A percentile compares a stretch with the other conserved stretches of the same genome.
Evolutionary conservation across 2,113 vertebrate species (phyloP).

Genomic region (Mus pahari): DNA sequence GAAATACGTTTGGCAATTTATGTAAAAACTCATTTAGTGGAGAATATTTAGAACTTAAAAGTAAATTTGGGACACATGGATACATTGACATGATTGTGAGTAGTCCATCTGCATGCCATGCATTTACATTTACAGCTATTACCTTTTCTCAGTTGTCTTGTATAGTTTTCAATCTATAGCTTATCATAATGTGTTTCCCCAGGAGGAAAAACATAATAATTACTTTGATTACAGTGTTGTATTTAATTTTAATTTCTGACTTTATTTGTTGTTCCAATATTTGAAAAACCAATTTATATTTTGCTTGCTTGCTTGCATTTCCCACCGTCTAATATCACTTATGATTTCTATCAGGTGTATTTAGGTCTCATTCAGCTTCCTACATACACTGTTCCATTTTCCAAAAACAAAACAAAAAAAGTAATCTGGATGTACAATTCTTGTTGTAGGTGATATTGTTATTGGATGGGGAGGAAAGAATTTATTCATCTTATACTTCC

Average conservation of each 20-base stretch:
- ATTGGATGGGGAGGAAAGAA: neutral
- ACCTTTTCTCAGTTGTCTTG: neutral
- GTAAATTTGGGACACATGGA: neutral
- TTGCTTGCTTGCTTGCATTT: neutral
- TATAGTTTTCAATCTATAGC: neutral
- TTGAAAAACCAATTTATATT: neutral
- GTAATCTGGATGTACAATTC: neutral
- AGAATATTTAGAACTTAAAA: neutral
- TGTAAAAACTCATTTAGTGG: neutral
- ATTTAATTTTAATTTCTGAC: slow-evolving; percentile 28
- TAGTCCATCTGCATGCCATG: neutral
- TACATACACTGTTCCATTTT: neutral
- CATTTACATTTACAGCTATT: neutral
- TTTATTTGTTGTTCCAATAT: neutral
- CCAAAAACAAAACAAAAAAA: neutral
- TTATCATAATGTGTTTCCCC: neutral
- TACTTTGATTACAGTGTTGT: neutral
- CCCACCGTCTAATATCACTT: neutral
- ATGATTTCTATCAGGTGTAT: neutral
- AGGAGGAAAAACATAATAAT: neutral
- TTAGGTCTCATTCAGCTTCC: neutral
- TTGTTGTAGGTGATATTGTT: neutral
- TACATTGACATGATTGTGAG: neutral
- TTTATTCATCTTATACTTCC: neutral
- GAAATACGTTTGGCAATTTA: neutral